Evolutionary conservation across 2,888 invertebrate genomes (phyloP).

Genomic region (Bugulina stolonifera): DNA sequence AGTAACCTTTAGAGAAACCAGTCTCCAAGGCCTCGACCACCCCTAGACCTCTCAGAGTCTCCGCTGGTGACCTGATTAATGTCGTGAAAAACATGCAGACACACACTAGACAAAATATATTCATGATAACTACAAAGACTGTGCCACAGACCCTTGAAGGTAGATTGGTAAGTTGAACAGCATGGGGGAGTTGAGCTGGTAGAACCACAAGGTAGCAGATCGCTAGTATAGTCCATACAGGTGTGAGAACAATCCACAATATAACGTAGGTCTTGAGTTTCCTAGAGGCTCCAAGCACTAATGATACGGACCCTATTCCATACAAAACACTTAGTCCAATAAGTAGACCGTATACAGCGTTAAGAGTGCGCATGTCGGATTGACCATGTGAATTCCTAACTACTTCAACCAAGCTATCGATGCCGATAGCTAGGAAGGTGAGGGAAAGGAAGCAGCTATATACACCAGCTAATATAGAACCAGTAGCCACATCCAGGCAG

Average conservation of each 20-base stretch:
- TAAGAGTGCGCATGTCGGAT: neutral
- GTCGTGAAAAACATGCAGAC: conserved; percentile 11
- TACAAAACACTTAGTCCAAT: neutral
- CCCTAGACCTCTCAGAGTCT: neutral
- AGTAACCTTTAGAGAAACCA: conserved; percentile 14
- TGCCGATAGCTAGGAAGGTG: conserved; percentile 16
- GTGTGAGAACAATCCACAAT: conserved; percentile 7
- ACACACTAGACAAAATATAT: neutral
- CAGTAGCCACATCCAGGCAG: conserved; percentile 15
- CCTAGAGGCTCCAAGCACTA: conserved; percentile 11
- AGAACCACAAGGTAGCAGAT: conserved; percentile 3
- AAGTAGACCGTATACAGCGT: neutral
- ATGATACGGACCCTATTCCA: neutral
- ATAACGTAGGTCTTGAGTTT: neutral
- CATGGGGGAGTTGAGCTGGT: neutral
- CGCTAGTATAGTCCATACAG: neutral
- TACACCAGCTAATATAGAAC: neutral
- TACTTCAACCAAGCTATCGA: neutral
- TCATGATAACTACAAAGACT: neutral
- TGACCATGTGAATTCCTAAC: neutral
- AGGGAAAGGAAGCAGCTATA: conserved; percentile 5
- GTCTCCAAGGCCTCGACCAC: conserved; percentile 8
- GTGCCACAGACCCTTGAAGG: conserved; percentile 10
- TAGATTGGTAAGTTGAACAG: neutral
- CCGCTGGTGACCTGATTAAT: neutral